Evolutionary conservation across 2,797 vertebrate genomes (phyloP), one percentile per base, ranked within the genome.

Genomic region (Enteromius unitaeniatus): DNA sequence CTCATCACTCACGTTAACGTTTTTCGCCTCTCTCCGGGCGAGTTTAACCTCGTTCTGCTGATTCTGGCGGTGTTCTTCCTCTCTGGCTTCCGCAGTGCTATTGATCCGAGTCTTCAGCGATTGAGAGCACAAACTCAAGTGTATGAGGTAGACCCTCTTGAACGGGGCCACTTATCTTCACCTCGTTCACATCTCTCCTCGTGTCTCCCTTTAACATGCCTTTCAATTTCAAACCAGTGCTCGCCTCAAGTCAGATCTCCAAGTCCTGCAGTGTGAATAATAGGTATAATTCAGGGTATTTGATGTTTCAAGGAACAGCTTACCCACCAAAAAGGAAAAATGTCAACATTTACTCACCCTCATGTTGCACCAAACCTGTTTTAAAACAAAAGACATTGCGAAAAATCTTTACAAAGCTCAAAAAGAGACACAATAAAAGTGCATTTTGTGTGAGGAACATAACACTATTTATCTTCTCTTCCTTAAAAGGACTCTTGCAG

Each of bases 41-140:
- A 74, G 82, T 86, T 82, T 73, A 81, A 47, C 76, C 64, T 60
- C 70, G 23, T 82, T 85, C 74, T 86, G 80, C 86, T 86, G 84
- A 77, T 67, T 78, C 86, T 78, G 62, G 34, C 76, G 49, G 84
- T 74, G 79, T 73, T 86, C 75, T 45, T 83, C 65, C 83, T 85
- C 87, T 83, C 78, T 81, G 7, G 81, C 70, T 83, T 85, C 85
- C 75, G 83, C 86, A 87, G 86, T 87, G 83, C 84, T 88, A 88
- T 88, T 86, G 86, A 84, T 87, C 84, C 67, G 31, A 70, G 80
- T 64, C 84, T 86, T 79, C 69, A 74, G 51, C 42, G 75, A 80
- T 58, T 68, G 87, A 86, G 69, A 86, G 79, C 79, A 31, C 79
- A 81, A 60, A 75, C 68, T 62, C 42, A 81, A 85, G 77, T 78